These are phyloP conservation scores for Cydia fagiglandana DNA, from an alignment of 1,140 invertebrate species.

Conservation along the genomic window DNA sequence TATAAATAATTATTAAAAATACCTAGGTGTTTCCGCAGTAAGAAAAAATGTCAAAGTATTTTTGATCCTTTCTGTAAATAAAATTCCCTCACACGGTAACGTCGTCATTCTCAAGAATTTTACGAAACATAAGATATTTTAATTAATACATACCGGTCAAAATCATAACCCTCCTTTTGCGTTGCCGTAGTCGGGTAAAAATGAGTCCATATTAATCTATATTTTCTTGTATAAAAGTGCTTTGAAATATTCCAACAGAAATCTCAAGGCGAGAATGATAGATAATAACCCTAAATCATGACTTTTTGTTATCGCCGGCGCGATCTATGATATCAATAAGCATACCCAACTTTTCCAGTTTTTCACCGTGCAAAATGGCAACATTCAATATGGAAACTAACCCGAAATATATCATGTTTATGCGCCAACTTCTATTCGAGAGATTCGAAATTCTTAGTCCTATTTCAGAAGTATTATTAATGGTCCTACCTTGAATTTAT, in stretches of 20 bases:
- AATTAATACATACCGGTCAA: no score
- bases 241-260: not conserved
- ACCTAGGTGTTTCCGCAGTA: no score
- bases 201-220: no score
- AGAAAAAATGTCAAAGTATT: no score
- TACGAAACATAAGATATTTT: no score
- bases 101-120: no score
- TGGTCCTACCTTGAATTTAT: not conserved
- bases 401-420: slow-evolving; percentile 30
- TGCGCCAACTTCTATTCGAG: slow-evolving; percentile 16
- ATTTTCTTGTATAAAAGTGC: not conserved
- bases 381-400: slow-evolving; percentile 22
- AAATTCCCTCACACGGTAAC: no score
- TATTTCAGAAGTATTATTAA: not conserved
- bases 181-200: no score
- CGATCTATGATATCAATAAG: slow-evolving; percentile 26
- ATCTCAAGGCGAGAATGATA: not conserved
- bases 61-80: no score
- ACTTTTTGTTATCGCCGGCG: not conserved
- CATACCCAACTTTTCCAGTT: slow-evolving; percentile 19
- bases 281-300: slow-evolving; percentile 12
- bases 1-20: no score
- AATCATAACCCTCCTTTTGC: no score
- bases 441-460: slow-evolving; percentile 5
- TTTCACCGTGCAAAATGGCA: slow-evolving; percentile 30